Evolutionary conservation across 2,888 invertebrate species (phyloP), one percentile per base, ranked within the genome.

Genomic region (Diplazon laetatorius): DNA sequence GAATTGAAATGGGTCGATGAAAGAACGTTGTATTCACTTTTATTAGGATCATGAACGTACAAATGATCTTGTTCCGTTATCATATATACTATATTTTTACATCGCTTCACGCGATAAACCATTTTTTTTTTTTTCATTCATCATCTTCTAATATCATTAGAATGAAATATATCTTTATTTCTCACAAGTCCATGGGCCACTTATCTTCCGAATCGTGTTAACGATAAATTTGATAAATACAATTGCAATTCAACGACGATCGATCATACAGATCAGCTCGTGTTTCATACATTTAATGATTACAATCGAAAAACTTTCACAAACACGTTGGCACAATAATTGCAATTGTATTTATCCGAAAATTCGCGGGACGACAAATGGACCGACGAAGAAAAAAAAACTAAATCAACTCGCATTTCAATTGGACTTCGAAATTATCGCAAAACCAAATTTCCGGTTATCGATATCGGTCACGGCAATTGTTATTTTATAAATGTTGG

Each of bases 21-120:
- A 16, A 18, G 14, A 52, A 48, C 35, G 25, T 68, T 69, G 25
- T 79, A 78, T 78, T 77, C 75, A 80, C 76, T 84, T 84, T 88
- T 87, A 87, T 87, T 88, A 85, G 83, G 86, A 87, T 87, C 85
- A 85, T 85, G n/a, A 85, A 78, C 57, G 75, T 82, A 82, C 80
- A 82, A 85, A 81, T 81, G 80, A 87, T 86, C 87, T 86, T 87
- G 84, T 87, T 84, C n/a, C n/a, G n/a, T n/a, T n/a, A n/a, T 87
- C 87, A 85, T 85, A 85, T 44, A 46, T 78, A 69, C 37, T 72
- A 20, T 42, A 77, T 78, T 85, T 83, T 88, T 86, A 86, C 86
- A 85, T 85, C 86, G 85, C 84, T 85, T 85, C 87, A 87, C 83
- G 84, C 85, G 22, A 65, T 73, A 82, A 88, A 87, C 85, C 84